Base-by-base conservation (phyloP, 2,113 vertebrate genomes). In the Oostethus manadensis region DNA sequence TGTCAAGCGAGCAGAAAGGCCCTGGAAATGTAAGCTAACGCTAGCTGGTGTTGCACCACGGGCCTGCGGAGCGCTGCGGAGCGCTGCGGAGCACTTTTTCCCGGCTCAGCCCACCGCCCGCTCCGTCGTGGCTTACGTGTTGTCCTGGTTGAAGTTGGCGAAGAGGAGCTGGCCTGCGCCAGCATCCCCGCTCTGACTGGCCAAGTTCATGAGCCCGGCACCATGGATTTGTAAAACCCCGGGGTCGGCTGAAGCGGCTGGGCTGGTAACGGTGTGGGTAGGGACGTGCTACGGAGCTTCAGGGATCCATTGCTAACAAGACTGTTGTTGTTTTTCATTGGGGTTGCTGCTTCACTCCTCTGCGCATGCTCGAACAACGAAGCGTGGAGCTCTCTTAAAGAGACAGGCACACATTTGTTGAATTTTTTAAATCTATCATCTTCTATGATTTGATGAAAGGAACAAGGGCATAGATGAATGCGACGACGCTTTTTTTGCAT, bases 101-200 rank as follows among this genome's bases (percentile, higher is more conserved):
- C 53, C 7, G 33, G 33, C 35, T n/a, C 53, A 20, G 53, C 51
- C 33, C 33, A 18, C 62, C 40, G 26, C 26, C 43, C 38, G 33
- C 59, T 62, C 75, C 71, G 80, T 60, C 83, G 68, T 58, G 82
- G 73, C 96, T 94, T 95, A 98, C 96, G 94, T 98, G 92, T 94
- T 95, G 81, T 98, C 94, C 91, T 98, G 95, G 90, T 98, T 98
- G 81, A 98, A 98, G 93, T 97, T 98, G 86, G 96, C 95, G 90
- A 98, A 98, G 73, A 98, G 93, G 78, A 98, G 93, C 92, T 96
- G 94, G 91, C 92, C 90, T 60, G 91, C 92, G 87, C 94, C 94
- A 79, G 92, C 92, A 81, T 98, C 96, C 83, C 93, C 93, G 86
- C 93, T 97, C 87, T 93, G 94, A 87, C 94, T 93, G 66, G 95